These are phyloP conservation scores for Zygogramma bicolorata DNA, from an alignment of 2,888 invertebrate genomes.

Conservation along the genomic window DNA sequence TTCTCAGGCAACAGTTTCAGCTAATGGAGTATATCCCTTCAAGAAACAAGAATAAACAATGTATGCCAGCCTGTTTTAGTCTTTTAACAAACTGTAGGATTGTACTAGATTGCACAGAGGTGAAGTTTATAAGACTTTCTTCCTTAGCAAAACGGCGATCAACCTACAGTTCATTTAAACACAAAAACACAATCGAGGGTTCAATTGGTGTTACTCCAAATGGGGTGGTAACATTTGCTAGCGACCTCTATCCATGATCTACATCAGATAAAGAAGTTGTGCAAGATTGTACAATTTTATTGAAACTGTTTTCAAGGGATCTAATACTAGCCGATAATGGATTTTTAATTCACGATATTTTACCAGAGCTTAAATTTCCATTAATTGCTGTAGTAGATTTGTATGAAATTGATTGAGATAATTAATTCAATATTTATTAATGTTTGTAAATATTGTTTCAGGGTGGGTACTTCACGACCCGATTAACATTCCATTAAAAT, in stretches of 20 bases:
- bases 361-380: conserved; percentile 18
- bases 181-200: not conserved
- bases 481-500: too few relatives aligned
- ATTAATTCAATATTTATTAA: not conserved
- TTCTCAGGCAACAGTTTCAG: not conserved
- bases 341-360: not conserved
- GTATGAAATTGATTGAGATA: not conserved
- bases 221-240: conserved; percentile 5
- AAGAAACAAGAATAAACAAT: not conserved
- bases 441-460: not conserved
- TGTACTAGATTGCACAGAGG: conserved; percentile 3
- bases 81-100: conserved; percentile 6
- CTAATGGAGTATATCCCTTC: not conserved
- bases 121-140: conserved; percentile 5
- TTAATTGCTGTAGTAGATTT: conserved; percentile 20
- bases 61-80: conserved; percentile 4
- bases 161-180: conserved; percentile 21
- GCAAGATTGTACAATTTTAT: conserved; percentile 1
- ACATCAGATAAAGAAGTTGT: conserved; percentile 24
- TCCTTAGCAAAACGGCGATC: not conserved
- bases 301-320: not conserved
- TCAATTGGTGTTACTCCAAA: conserved; percentile 16
- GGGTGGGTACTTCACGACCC: too few relatives aligned
- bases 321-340: not conserved
- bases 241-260: conserved; percentile 29